Conservation (phyloP, 2,797 vertebrate species). For the Peromyscus eremicus region DNA sequence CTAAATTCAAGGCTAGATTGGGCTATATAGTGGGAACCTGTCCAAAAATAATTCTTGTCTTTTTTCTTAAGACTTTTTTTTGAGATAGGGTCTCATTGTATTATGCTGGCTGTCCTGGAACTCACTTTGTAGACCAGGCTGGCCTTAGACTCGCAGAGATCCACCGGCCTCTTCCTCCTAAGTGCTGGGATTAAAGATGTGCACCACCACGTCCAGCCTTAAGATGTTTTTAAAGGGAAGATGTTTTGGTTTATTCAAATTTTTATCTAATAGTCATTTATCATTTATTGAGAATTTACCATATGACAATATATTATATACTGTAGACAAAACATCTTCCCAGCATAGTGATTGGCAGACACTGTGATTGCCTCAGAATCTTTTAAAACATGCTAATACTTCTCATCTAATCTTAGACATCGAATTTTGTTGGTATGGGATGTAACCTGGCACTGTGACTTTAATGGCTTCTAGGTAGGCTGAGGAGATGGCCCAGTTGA, state of each 20-base stretch:
- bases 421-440: slow-evolving; percentile 55
- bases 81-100: background rate
- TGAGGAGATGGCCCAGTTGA: background rate
- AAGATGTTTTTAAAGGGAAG: slow-evolving; percentile 31
- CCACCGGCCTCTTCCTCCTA: background rate
- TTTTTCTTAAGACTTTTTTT: slow-evolving; percentile 46
- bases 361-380: slow-evolving; percentile 16
- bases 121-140: background rate
- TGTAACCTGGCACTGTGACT: slow-evolving; percentile 5
- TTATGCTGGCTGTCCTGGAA: background rate
- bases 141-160: background rate
- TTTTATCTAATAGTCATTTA: slow-evolving; percentile 56
- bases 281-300: slow-evolving; percentile 29
- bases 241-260: slow-evolving; percentile 41
- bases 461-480: slow-evolving; percentile 3
- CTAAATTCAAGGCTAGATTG: background rate
- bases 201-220: background rate
- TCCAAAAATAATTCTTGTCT: background rate
- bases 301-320: background rate
- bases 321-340: slow-evolving; percentile 1
- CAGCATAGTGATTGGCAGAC: slow-evolving; percentile 11
- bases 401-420: slow-evolving; percentile 12
- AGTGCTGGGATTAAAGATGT: background rate
- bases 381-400: slow-evolving; percentile 30
- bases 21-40: background rate